These are phyloP conservation scores for Siphlonurus alternatus DNA, from an alignment of 2,888 invertebrate genomes.

Conservation along the genomic window DNA sequence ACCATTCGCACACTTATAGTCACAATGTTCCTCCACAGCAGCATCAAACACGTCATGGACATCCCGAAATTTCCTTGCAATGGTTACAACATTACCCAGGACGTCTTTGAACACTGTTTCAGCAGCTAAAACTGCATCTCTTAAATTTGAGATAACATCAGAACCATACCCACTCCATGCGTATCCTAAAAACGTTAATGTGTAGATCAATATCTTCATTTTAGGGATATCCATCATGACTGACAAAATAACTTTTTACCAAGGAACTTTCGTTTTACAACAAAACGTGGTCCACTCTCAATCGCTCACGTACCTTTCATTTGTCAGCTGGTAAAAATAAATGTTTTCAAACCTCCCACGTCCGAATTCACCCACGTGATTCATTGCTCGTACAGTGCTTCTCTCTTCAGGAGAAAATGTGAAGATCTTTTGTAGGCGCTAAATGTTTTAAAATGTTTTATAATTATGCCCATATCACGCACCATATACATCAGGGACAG, in stretches of 20 bases:
- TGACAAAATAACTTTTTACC: too few relatives aligned
- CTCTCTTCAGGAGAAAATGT: too few relatives aligned
- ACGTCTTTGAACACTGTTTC: constrained; percentile 67
- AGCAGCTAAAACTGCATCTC: constrained; percentile 63
- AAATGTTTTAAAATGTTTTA: too few relatives aligned
- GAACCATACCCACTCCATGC: constrained; percentile 45
- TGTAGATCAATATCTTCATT: constrained; percentile 54
- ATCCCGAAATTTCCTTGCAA: constrained; percentile 54
- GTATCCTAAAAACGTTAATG: constrained; percentile 58
- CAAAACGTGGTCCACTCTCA: not conserved
- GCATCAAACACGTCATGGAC: constrained; percentile 70
- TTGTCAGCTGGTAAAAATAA: not conserved
- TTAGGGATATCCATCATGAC: constrained; percentile 54
- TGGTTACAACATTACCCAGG: constrained; percentile 51
- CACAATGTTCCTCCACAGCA: constrained; percentile 67
- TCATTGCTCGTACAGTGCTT: too few relatives aligned
- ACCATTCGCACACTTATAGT: constrained; percentile 61
- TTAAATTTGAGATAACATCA: constrained; percentile 33
- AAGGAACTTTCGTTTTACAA: not conserved
- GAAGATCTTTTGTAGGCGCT: too few relatives aligned
- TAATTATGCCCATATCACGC: too few relatives aligned
- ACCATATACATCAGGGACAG: too few relatives aligned
- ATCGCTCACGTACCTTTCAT: not conserved
- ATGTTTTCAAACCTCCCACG: too few relatives aligned
- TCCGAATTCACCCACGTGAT: too few relatives aligned